A percentile compares a stretch with the other conserved stretches of the same genome.
These are phyloP conservation scores for Drosophila suboccidentalis DNA, from an alignment of 2,888 invertebrate genomes.

Conservation along the genomic window DNA sequence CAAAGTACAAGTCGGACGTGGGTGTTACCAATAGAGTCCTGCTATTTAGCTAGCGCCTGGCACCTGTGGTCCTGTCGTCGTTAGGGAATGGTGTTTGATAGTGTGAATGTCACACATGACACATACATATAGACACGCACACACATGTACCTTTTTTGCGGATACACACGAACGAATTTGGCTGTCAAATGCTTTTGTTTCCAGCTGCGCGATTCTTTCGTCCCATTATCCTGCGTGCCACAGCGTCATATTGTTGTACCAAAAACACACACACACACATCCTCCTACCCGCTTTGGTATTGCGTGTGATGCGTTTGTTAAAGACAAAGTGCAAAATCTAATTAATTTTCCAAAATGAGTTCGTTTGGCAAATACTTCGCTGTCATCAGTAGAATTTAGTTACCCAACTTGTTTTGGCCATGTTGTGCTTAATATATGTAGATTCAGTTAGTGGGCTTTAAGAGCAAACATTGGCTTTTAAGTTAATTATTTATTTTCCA, in stretches of 20 bases:
- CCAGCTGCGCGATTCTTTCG: slow-evolving; percentile 33
- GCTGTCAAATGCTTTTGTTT: slow-evolving; percentile 27
- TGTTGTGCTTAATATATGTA: not conserved
- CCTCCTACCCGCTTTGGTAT: not conserved
- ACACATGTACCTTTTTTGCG: not conserved
- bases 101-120: slow-evolving; percentile 36
- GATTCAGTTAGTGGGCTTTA: slow-evolving; percentile 2
- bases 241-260: slow-evolving; percentile 35
- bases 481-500: not conserved
- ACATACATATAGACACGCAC: slow-evolving; percentile 6
- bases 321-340: slow-evolving; percentile 60
- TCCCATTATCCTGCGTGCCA: slow-evolving; percentile 49
- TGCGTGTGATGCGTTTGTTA: slow-evolving; percentile 40
- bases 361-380: slow-evolving; percentile 53
- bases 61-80: slow-evolving; percentile 37
- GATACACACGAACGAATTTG: slow-evolving; percentile 13
- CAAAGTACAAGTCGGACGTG: slow-evolving; percentile 1
- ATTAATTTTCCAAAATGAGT: slow-evolving; percentile 75
- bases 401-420: slow-evolving; percentile 51
- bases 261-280: slow-evolving; percentile 2
- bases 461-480: not conserved
- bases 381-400: slow-evolving; percentile 47
- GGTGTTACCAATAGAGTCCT: slow-evolving; percentile 9
- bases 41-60: slow-evolving; percentile 39
- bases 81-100: slow-evolving; percentile 27